Evolutionary conservation across 2,797 vertebrate genomes (phyloP), one percentile per base, ranked within the genome.

Genomic region (Dallia pectoralis): DNA sequence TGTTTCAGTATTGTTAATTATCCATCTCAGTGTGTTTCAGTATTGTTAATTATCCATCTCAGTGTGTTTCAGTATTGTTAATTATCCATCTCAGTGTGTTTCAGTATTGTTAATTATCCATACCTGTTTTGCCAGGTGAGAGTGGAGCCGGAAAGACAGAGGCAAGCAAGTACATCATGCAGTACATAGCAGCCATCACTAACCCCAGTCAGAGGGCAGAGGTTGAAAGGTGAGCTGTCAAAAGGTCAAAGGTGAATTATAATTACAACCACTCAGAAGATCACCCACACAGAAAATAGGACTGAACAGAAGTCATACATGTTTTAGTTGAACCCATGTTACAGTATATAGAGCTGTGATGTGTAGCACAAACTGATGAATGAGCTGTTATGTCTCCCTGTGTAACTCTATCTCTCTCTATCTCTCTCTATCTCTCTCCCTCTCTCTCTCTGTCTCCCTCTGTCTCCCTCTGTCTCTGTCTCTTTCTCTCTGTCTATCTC

Each of bases 81-180:
- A 1, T 48, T 6, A 32, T 27, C 33, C 51, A 5, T 33, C 18
- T 49, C n/a, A 72, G 8, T 72, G 32, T 36, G 33, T 36, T 36
- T 36, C 33, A 36, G 33, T 36, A 36, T 36, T 36, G 33, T 36
- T 36, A 36, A 36, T 36, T 8, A 40, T 8, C 33, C 30, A 27
- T 49, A 1, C 59, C 15, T 27, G 29, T 77, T 51, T 74, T 33
- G 74, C 70, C 79, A 98, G 96, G 96, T 4, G 96, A 98, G 88
- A 98, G 96, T 0, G 96, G 96, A 0, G 95, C 96, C 0, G 96
- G 96, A 59, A 97, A 98, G 91, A 98, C 96, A 0, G 96, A 98
- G 79, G 96, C 96, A 49, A 97, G 96, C 81, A 98, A 97, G 81
- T 96, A 95, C 83, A 97, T 97, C 87, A 97, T 97, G 96, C 96